Base-by-base conservation (phyloP, 2,797 vertebrate genomes). In the Danio choprae region DNA sequence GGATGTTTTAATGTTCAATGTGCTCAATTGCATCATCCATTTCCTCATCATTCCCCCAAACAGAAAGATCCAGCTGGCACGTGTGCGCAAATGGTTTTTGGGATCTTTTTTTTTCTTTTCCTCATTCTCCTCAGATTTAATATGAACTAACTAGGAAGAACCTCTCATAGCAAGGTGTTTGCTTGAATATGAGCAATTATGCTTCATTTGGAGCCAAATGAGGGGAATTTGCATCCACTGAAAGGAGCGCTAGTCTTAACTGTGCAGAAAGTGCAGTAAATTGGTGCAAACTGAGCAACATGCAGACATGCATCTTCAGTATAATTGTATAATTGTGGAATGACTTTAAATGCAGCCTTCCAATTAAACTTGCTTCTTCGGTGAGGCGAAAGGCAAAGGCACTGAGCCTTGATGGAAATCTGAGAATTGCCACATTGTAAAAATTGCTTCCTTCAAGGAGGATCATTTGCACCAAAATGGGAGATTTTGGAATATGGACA, bases 291-390 rank as follows among this genome's bases (percentile, higher is more conserved):
- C 93, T 93, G 90, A 89, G 86, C 89, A 91, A 92, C 88, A 90
- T 92, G 92, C 92, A 93, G 90, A 93, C 93, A 93, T 93, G 92
- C 93, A 94, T 93, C 93, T 93, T 92, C 90, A 90, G 92, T 90
- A 92, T 94, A 94, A 95, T 94, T 94, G 94, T 94, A 93, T 94
- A 93, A 95, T 95, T 93, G 93, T 92, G 92, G 90, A 94, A 93
- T 92, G 89, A 91, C 91, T 93, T 90, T 93, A 94, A 94, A 94
- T 90, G 93, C 92, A 94, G 89, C 87, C 81, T 89, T 90, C 92
- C 94, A 94, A 95, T 94, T 95, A 94, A 94, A 95, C 89, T 91
- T 90, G 91, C 94, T 95, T 95, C 94, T 94, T 94, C 92, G 93
- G 89, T 89, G 87, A 90, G 90, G 90, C 90, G 92, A 94, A 93